Evolutionary conservation across 2,113 vertebrate species (phyloP).

Genomic region (Sinocyclocheilus anophthalmus): DNA sequence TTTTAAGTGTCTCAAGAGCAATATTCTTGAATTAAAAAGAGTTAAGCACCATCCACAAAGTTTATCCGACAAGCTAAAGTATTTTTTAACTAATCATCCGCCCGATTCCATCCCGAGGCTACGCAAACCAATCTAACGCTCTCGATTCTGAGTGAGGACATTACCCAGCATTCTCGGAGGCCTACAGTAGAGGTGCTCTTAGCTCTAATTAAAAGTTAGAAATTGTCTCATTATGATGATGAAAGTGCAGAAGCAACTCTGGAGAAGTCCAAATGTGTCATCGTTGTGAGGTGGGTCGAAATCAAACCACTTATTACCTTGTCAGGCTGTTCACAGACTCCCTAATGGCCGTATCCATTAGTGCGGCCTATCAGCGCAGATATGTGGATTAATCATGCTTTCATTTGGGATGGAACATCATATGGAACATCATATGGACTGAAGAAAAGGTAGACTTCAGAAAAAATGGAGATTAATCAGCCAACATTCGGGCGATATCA

Average conservation of each 20-base stretch:
- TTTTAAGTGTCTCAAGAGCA: not conserved
- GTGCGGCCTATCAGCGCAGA: conserved; percentile 44
- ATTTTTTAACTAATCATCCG: conserved; percentile 50
- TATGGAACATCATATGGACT: conserved; percentile 32
- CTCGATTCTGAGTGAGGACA: conserved; percentile 36
- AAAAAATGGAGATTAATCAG: conserved; percentile 49
- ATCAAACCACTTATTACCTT: conserved; percentile 62
- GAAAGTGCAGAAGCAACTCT: conserved; percentile 57
- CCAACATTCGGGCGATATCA: conserved; percentile 17
- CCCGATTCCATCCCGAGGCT: conserved; percentile 49
- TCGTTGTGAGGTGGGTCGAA: conserved; percentile 54
- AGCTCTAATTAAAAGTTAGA: conserved; percentile 63
- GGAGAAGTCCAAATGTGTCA: conserved; percentile 52
- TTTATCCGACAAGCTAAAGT: conserved; percentile 48
- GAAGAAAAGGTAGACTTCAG: conserved; percentile 45
- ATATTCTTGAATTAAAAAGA: not conserved
- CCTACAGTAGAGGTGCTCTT: conserved; percentile 43
- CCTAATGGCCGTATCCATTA: conserved; percentile 60
- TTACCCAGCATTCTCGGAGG: conserved; percentile 43
- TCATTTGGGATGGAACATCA: conserved; percentile 41
- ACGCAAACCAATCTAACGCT: conserved; percentile 41
- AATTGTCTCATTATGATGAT: conserved; percentile 61
- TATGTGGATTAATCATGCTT: conserved; percentile 55
- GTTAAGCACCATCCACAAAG: conserved; percentile 29
- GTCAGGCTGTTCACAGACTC: conserved; percentile 44